phyloP scores from a whole-genome alignment of 2,113 vertebrate species.

The Egretta garzetta region DNA sequence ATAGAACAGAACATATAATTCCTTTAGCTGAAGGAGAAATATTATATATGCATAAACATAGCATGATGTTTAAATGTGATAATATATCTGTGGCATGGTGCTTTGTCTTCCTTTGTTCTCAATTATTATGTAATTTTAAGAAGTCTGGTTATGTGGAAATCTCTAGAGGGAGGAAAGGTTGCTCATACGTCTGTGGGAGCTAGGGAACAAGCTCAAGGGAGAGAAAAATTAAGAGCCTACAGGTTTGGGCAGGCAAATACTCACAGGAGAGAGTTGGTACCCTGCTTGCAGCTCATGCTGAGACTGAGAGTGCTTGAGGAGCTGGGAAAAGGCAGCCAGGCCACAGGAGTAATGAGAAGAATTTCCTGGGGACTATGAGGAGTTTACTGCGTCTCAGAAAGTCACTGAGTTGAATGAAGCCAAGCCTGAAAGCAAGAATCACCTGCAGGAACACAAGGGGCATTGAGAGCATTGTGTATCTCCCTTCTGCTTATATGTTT shows the following conservation, averaged over 20 bases:
- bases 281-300: neutral
- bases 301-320: neutral
- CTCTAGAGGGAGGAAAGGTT: neutral
- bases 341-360: neutral
- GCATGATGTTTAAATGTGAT: neutral
- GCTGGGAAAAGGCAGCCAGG: neutral
- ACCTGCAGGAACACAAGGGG: neutral
- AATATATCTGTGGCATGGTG: neutral
- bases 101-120: neutral
- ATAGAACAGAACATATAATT: neutral
- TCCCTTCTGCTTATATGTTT: rapidly evolving
- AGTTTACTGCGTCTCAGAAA: neutral
- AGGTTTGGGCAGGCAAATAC: neutral
- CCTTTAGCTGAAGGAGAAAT: neutral
- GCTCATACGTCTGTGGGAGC: neutral
- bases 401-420: neutral
- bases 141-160: neutral
- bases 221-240: neutral
- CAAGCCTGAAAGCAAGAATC: neutral
- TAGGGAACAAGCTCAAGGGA: neutral
- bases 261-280: neutral
- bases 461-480: neutral
- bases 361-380: neutral
- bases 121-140: neutral
- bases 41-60: neutral